Percentiles rank a stretch among this genome's conserved stretches.
phyloP scores from a whole-genome alignment of 2,113 vertebrate genomes.

The Pagrus major region DNA sequence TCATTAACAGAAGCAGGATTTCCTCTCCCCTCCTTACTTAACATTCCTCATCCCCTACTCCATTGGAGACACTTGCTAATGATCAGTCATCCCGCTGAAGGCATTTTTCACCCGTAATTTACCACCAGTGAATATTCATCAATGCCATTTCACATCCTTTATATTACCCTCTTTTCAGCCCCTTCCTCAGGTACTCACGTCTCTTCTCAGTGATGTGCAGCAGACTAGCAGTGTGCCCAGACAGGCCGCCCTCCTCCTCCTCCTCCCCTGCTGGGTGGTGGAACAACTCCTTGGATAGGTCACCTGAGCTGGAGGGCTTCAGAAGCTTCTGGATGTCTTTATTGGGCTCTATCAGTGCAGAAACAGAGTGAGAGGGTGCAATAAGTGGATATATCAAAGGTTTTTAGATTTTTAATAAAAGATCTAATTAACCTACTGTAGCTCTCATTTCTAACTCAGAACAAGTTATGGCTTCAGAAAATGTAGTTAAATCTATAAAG shows the following conservation, averaged over 20 bases:
- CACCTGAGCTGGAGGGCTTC: slow-evolving; percentile 85
- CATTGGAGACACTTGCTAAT: slow-evolving; percentile 1
- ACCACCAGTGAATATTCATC: slow-evolving; percentile 23
- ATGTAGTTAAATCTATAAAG: not conserved
- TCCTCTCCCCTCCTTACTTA: not conserved
- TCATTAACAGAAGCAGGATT: not conserved
- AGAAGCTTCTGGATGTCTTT: slow-evolving; percentile 86
- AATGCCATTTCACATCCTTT: not conserved
- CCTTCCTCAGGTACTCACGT: slow-evolving; percentile 87
- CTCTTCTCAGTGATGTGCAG: slow-evolving; percentile 94
- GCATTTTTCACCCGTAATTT: slow-evolving; percentile 25
- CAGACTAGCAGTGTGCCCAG: slow-evolving; percentile 88
- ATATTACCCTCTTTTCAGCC: not conserved
- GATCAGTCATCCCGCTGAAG: slow-evolving; percentile 9
- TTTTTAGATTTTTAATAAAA: slow-evolving; percentile 1
- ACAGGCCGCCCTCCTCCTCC: slow-evolving; percentile 86
- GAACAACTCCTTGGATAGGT: slow-evolving; percentile 83
- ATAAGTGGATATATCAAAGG: not conserved
- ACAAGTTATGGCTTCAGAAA: not conserved
- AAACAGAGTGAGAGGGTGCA: not conserved
- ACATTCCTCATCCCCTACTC: slow-evolving; percentile 5
- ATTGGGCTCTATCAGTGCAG: slow-evolving; percentile 82
- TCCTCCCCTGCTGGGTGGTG: slow-evolving; percentile 83
- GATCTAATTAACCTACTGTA: not conserved
- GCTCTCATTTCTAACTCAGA: not conserved